phyloP scores from a whole-genome alignment of 2,113 vertebrate genomes.

The Guaruba guarouba region DNA sequence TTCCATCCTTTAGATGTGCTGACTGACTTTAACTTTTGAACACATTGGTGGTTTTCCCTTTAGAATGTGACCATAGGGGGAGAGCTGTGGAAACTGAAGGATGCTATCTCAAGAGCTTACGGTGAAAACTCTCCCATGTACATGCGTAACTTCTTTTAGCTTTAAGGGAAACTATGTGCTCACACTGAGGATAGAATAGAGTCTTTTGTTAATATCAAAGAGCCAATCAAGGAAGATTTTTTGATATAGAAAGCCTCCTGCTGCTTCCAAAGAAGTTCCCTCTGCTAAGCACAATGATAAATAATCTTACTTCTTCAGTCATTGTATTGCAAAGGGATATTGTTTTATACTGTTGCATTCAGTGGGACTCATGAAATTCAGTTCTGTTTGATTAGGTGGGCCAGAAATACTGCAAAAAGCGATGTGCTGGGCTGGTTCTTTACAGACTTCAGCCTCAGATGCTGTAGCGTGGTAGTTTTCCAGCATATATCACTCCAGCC shows the following conservation, averaged over 20 bases:
- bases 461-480: not conserved
- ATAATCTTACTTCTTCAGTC: not conserved
- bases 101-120: not conserved
- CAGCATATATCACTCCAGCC: fast-evolving
- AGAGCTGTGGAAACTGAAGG: not conserved
- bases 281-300: constrained; percentile 30
- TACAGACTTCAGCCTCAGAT: not conserved
- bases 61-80: not conserved
- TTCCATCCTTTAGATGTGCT: not conserved
- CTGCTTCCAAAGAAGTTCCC: constrained; percentile 12
- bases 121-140: not conserved
- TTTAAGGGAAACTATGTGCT: not conserved
- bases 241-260: not conserved
- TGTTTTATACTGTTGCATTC: not conserved
- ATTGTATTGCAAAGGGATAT: not conserved
- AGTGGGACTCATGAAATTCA: not conserved
- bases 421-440: not conserved
- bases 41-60: not conserved
- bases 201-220: constrained; percentile 41
- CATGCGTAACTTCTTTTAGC: not conserved
- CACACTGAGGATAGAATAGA: not conserved
- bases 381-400: not conserved
- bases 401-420: not conserved
- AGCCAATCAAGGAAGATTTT: constrained; percentile 23
- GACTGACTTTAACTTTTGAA: not conserved